A percentile compares a stretch with the other conserved stretches of the same genome.
phyloP scores from a whole-genome alignment of 2,113 vertebrate genomes.

The Colossoma macropomum region DNA sequence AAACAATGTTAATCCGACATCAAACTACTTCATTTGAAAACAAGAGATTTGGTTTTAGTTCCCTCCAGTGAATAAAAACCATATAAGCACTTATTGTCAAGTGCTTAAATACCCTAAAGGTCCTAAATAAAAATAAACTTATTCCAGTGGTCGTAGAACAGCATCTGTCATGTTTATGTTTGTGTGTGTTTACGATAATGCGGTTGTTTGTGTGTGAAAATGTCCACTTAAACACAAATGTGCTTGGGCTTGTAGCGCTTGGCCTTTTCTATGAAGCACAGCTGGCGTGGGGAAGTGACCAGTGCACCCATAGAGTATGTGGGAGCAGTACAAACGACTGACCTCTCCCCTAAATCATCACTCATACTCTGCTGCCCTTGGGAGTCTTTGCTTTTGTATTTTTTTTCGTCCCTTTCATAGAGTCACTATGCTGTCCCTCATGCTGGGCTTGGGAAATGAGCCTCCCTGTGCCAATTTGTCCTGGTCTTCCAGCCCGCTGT shows the following conservation, averaged over 20 bases:
- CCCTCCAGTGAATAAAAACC: no score
- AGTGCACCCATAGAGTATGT: conserved; percentile 6
- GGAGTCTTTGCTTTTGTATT: conserved; percentile 46
- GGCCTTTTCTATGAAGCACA: not conserved
- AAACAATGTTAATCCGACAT: no score
- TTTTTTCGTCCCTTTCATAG: conserved; percentile 36
- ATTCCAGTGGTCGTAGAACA: no score
- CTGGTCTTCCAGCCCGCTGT: conserved; percentile 51
- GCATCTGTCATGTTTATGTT: not conserved
- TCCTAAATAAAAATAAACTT: no score
- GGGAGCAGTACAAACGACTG: conserved; percentile 14
- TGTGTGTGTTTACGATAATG: conserved; percentile 7
- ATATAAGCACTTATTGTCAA: no score
- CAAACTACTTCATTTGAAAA: no score
- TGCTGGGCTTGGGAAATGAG: conserved; percentile 64
- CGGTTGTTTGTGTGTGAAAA: not conserved
- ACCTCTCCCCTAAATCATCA: conserved; percentile 35
- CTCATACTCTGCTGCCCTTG: conserved; percentile 48
- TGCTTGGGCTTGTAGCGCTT: not conserved
- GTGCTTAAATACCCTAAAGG: no score
- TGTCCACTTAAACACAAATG: conserved; percentile 11
- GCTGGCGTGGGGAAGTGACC: not conserved
- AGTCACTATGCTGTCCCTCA: conserved; percentile 50
- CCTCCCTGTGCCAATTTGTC: conserved; percentile 62
- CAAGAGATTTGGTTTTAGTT: no score